Percentiles rank a stretch among this genome's conserved stretches.
Conservation (phyloP, 2,888 invertebrate species). For the Drosophila borborema region DNA sequence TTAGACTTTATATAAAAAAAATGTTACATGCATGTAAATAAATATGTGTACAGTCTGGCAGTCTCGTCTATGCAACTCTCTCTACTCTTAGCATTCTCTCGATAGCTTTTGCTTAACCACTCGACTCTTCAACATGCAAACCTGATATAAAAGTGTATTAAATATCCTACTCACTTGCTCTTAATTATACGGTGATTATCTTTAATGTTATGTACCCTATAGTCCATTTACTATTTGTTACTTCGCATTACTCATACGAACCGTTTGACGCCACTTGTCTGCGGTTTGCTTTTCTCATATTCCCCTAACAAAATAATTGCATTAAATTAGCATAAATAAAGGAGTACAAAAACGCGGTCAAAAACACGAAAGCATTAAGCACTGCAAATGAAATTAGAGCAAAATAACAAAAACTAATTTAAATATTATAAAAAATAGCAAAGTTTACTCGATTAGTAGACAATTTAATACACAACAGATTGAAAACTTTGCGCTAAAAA, state of each 20-base stretch:
- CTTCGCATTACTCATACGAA: slow-evolving; percentile 35
- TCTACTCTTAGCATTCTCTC: background rate
- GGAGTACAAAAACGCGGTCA: slow-evolving; percentile 23
- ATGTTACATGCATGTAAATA: background rate
- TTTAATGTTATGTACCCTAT: slow-evolving; percentile 29
- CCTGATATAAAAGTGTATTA: background rate
- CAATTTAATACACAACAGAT: background rate
- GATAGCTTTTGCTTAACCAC: background rate
- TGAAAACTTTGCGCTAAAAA: too few species aligned
- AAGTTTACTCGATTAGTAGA: background rate
- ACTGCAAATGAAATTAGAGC: slow-evolving; percentile 51
- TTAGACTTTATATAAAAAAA: background rate
- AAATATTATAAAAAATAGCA: background rate
- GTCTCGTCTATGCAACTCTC: too few species aligned
- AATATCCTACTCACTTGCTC: too few species aligned
- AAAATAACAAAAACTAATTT: background rate
- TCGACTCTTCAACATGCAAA: background rate
- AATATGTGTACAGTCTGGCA: too few species aligned
- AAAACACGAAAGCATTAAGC: slow-evolving; percentile 48
- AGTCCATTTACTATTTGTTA: slow-evolving; percentile 13
- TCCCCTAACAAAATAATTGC: slow-evolving; percentile 52
- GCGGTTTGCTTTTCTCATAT: slow-evolving; percentile 15
- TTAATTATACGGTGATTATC: slow-evolving; percentile 31
- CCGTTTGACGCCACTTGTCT: slow-evolving; percentile 14
- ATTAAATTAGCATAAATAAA: slow-evolving; percentile 68